Base-by-base conservation (phyloP, 2,113 vertebrate genomes). In the Malurus melanocephalus region DNA sequence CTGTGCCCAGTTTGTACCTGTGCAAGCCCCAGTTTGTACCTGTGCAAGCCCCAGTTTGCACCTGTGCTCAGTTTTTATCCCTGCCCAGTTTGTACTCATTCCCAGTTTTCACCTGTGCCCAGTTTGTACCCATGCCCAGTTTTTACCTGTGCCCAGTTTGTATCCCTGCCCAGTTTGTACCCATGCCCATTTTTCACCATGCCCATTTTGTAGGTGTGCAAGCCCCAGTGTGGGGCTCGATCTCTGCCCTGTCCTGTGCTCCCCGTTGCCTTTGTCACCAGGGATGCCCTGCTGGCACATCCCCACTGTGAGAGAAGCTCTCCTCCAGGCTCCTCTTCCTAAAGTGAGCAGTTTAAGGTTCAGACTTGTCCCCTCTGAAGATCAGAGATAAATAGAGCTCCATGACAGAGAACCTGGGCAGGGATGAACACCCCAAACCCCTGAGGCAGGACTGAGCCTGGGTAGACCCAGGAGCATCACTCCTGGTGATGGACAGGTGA, bases 221-320 rank as follows among this genome's bases (percentile, higher is more conserved):
- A 38, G 21, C 15, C 56, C 74, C 77, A 68, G 57, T 16, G 10
- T 20, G 65, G 17, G 22, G 48, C 71, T 64, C 14, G 0, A 7
- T 66, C 19, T 26, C 35, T 45, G 5, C 40, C 15, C 53, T 5
- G 9, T 48, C 59, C 33, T 38, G 17, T 66, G 53, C 46, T 27
- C 13, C 1, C 23, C 21, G 2, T 30, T 49, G 40, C 62, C 55
- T 59, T 15, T 23, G 60, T 40, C 42, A 57, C 59, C 33, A 35
- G 8, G 32, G 64, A 14, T 11, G 10, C 55, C 10, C 0, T 23
- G 20, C 68, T 55, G 26, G 13, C 28, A 9, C 10, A 0, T 40
- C 49, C 42, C 57, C 40, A 17, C 60, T 26, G 26, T 6, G 23
- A 8, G 1, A 55, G 64, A 4, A 26, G 80, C 68, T 81, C 18